Conservation (phyloP, 2,888 invertebrate species). For the Parochlus steinenii region DNA sequence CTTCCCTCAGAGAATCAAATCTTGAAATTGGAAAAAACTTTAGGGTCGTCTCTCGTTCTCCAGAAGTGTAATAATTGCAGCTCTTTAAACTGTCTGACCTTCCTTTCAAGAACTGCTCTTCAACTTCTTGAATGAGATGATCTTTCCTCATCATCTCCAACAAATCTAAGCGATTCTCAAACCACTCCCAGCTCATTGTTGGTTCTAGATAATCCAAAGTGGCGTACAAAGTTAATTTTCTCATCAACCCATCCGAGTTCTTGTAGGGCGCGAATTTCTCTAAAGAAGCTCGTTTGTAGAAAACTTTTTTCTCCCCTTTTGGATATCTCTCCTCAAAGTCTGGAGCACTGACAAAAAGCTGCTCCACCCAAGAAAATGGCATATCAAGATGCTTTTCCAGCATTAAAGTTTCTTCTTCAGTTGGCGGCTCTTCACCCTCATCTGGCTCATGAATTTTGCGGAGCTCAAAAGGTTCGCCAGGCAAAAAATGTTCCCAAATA, state of each 20-base stretch:
- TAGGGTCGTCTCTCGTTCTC: constrained; percentile 23
- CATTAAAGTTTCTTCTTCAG: constrained; percentile 14
- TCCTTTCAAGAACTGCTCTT: constrained; percentile 46
- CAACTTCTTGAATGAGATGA: constrained; percentile 32
- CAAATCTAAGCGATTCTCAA: constrained; percentile 46
- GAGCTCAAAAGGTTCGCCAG: constrained; percentile 44
- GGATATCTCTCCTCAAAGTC: constrained; percentile 58
- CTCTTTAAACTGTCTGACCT: constrained; percentile 52
- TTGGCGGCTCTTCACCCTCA: constrained; percentile 33
- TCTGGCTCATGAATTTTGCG: constrained; percentile 27
- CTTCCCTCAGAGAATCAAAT: constrained; percentile 47
- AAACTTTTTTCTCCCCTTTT: constrained; percentile 44
- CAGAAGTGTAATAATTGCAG: constrained; percentile 20
- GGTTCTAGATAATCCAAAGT: constrained; percentile 23
- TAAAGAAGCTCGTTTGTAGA: constrained; percentile 56
- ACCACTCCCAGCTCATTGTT: constrained; percentile 39
- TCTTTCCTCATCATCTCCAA: constrained; percentile 38
- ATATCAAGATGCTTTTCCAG: constrained; percentile 59
- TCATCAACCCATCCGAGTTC: constrained; percentile 12
- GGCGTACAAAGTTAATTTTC: constrained; percentile 19
- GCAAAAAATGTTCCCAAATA: constrained; percentile 58
- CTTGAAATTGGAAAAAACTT: constrained; percentile 34
- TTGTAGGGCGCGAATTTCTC: constrained; percentile 66
- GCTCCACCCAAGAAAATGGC: constrained; percentile 57
- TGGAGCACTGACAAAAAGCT: constrained; percentile 38